phyloP scores from a whole-genome alignment of 2,888 invertebrate species.

The Keiferia lycopersicella region DNA sequence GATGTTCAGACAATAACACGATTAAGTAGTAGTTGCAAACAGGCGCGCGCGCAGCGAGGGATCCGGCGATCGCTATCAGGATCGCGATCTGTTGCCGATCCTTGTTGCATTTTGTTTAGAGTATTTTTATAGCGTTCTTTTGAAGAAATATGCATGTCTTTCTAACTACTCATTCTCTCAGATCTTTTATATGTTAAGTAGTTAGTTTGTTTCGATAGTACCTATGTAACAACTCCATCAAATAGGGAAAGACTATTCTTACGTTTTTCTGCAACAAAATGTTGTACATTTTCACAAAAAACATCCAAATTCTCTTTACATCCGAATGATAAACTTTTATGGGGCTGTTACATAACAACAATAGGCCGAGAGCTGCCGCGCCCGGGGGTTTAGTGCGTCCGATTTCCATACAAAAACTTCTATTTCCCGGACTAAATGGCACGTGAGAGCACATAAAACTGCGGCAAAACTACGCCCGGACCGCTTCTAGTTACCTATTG shows the following conservation, averaged over 20 bases:
- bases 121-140: background rate
- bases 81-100: slow-evolving; percentile 2
- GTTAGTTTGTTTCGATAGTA: too few species aligned
- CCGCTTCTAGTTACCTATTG: slow-evolving; percentile 39
- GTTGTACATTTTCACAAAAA: slow-evolving; percentile 40
- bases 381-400: slow-evolving; percentile 71
- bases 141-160: background rate
- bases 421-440: slow-evolving; percentile 80
- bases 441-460: slow-evolving; percentile 79
- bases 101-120: background rate
- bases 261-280: slow-evolving; percentile 16
- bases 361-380: slow-evolving; percentile 64
- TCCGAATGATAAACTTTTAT: slow-evolving; percentile 76
- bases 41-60: slow-evolving; percentile 56
- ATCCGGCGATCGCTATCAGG: slow-evolving; percentile 10
- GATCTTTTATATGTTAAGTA: too few species aligned
- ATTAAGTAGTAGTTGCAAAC: slow-evolving; percentile 67
- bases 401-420: slow-evolving; percentile 81
- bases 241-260: background rate
- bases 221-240: background rate
- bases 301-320: slow-evolving; percentile 55
- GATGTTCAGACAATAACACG: slow-evolving; percentile 63
- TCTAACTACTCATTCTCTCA: too few species aligned
- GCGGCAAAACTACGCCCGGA: slow-evolving; percentile 68
- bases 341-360: slow-evolving; percentile 69